phyloP scores from a whole-genome alignment of 2,113 vertebrate species.

The Mystacornis crossleyi region DNA sequence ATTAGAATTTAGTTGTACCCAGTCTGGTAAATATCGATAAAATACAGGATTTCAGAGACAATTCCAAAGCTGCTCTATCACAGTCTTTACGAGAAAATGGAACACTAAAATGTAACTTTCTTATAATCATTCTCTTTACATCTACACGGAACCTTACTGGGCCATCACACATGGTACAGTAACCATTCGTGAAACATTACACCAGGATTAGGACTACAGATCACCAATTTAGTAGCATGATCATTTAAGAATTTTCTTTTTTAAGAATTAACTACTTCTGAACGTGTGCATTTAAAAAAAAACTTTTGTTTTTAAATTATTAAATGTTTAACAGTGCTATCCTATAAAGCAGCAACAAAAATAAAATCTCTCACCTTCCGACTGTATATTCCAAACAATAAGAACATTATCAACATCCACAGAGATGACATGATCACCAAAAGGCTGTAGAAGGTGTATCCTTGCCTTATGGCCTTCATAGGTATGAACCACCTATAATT shows the following conservation, averaged over 20 bases:
- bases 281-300: background rate
- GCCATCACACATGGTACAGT: background rate
- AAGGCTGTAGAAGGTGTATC: conserved; percentile 87
- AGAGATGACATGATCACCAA: conserved; percentile 94
- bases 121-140: background rate
- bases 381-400: conserved; percentile 91
- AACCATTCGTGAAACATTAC: background rate
- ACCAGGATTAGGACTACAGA: background rate
- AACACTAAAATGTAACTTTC: background rate
- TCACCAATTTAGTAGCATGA: fast-evolving
- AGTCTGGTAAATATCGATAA: background rate
- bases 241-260: background rate
- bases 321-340: background rate
- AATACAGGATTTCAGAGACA: background rate
- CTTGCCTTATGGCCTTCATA: conserved; percentile 87
- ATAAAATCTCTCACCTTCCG: conserved; percentile 77
- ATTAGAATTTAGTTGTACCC: background rate
- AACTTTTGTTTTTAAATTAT: background rate
- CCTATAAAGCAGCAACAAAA: background rate
- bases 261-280: background rate
- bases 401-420: conserved; percentile 85
- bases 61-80: background rate
- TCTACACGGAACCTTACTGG: fast-evolving
- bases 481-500: conserved; percentile 85
- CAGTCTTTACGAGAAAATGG: background rate